These are phyloP conservation scores for Sycophila texana DNA, from an alignment of 2,888 invertebrate species.

Conservation along the genomic window DNA sequence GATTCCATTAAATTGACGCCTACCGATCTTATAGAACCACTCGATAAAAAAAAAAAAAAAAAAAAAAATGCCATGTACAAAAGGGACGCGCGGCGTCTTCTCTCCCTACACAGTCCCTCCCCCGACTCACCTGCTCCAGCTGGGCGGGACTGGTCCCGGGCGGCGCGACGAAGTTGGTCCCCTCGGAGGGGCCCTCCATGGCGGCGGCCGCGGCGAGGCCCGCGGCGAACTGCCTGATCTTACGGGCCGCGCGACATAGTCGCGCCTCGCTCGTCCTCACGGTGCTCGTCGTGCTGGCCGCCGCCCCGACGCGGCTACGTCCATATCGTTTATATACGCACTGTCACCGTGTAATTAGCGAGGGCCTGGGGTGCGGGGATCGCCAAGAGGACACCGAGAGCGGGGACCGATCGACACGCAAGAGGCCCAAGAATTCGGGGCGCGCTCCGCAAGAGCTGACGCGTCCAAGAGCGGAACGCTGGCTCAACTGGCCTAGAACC, in stretches of 20 bases:
- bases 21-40: too few relatives aligned
- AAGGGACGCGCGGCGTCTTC: too few relatives aligned
- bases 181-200: not conserved
- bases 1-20: too few relatives aligned
- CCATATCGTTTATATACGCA: not conserved
- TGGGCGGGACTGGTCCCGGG: too few relatives aligned
- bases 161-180: not conserved
- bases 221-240: constrained; percentile 29
- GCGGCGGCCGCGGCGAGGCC: constrained; percentile 5
- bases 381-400: not conserved
- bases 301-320: not conserved
- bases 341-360: not conserved
- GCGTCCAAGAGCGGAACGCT: too few relatives aligned
- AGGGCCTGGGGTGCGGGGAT: constrained; percentile 25
- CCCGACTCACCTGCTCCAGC: too few relatives aligned
- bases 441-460: not conserved
- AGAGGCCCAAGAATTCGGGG: not conserved
- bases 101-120: too few relatives aligned
- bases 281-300: constrained; percentile 17
- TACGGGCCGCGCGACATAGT: constrained; percentile 48
- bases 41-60: not conserved
- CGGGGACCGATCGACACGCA: constrained; percentile 6
- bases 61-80: too few relatives aligned
- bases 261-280: constrained; percentile 42
- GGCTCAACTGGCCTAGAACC: too few relatives aligned